Evolutionary conservation across 2,797 vertebrate genomes (phyloP).

Genomic region (Epinephelus malabaricus): DNA sequence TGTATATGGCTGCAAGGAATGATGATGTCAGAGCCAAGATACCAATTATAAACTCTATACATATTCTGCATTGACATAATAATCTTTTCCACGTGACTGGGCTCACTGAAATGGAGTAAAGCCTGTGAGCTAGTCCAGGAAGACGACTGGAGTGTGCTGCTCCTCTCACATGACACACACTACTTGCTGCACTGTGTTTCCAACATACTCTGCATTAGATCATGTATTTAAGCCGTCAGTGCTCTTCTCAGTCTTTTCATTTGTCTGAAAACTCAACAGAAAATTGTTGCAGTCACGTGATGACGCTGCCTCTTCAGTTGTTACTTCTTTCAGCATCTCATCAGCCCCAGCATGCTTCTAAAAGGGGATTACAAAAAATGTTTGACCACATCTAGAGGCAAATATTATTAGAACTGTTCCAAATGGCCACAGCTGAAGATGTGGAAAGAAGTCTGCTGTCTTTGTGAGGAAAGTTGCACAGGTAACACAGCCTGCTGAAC

Average conservation of each 20-base stretch:
- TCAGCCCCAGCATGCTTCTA: neutral
- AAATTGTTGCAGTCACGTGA: neutral
- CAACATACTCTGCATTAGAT: too few species aligned
- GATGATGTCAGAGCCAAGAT: conserved; percentile 36
- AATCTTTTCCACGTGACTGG: conserved; percentile 25
- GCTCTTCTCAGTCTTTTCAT: neutral
- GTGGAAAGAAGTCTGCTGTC: neutral
- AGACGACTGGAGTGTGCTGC: conserved; percentile 11
- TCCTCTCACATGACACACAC: conserved; percentile 3
- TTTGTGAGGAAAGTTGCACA: neutral
- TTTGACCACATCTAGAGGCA: neutral
- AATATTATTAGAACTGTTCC: neutral
- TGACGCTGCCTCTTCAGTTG: neutral
- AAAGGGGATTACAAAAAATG: too few species aligned
- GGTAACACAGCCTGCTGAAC: neutral
- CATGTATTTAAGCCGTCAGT: too few species aligned
- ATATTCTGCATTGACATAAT: conserved; percentile 38
- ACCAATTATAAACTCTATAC: conserved; percentile 34
- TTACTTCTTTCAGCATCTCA: neutral
- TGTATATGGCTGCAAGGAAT: conserved; percentile 26
- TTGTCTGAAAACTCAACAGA: conserved; percentile 5
- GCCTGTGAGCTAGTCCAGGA: conserved; percentile 27
- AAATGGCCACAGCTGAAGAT: neutral
- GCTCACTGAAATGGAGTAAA: conserved; percentile 9
- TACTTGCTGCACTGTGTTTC: neutral